phyloP scores from a whole-genome alignment of 2,888 invertebrate genomes.

The Agrilus biguttatus region DNA sequence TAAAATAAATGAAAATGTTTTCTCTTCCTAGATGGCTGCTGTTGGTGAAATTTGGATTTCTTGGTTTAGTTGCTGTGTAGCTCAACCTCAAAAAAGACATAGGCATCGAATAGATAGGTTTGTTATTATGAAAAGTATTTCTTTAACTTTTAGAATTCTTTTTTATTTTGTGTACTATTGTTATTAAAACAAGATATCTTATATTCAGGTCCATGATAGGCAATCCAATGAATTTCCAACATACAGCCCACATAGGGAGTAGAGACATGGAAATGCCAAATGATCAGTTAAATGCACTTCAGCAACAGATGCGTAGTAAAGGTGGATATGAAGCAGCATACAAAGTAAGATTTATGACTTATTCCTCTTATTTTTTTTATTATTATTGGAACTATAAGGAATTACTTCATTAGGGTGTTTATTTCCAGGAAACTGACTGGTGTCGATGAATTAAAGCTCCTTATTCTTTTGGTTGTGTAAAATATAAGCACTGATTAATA shows the following conservation, averaged over 20 bases:
- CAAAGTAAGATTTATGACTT: slow-evolving; percentile 18
- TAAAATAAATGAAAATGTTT: neutral
- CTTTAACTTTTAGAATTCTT: neutral
- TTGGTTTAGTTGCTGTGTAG: slow-evolving; percentile 83
- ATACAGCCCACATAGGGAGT: slow-evolving; percentile 84
- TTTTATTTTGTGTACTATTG: neutral
- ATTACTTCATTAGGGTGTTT: neutral
- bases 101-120: slow-evolving; percentile 60
- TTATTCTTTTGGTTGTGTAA: neutral
- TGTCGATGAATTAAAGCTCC: slow-evolving; percentile 11
- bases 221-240: slow-evolving; percentile 88
- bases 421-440: slow-evolving; percentile 13
- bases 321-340: slow-evolving; percentile 66
- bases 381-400: neutral
- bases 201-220: slow-evolving; percentile 81
- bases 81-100: slow-evolving; percentile 57
- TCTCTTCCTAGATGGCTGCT: slow-evolving; percentile 29
- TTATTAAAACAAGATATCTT: no score
- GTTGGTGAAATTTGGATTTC: slow-evolving; percentile 76
- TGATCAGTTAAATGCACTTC: slow-evolving; percentile 71
- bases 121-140: slow-evolving; percentile 5
- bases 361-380: neutral
- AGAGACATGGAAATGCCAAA: slow-evolving; percentile 76
- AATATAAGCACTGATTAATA: slow-evolving; percentile 4
- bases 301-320: slow-evolving; percentile 92